Base-by-base conservation (phyloP, 2,797 vertebrate genomes). In the Pteronotus mesoamericanus region DNA sequence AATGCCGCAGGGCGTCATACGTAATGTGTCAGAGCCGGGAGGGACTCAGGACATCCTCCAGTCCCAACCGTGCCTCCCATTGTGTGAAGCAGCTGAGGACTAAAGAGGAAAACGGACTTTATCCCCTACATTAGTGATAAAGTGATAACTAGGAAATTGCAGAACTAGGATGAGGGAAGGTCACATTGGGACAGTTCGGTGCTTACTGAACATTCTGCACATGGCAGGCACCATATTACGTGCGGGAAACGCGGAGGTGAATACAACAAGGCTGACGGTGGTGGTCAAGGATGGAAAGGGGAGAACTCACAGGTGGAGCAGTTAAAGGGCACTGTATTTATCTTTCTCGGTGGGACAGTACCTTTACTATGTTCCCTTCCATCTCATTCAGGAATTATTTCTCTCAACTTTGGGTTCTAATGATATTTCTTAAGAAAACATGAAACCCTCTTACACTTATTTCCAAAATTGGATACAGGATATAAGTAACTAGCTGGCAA, bases 361-460 rank as follows among this genome's bases (percentile, higher is more conserved):
- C 84, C 55, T 94, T 78, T 37, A 61, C 39, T 14, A 16, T 9
- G 4, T 78, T 78, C 64, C 32, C 24, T 64, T 71, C n/a, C 15
- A 44, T 55, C 61, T 39, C 9, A 42, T 0, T 9, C 29, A 59
- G 53, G 26, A 84, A 77, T 89, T 82, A 3, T 37, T 89, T 82
- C 66, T 18, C 44, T 92, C 72, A 69, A 55, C 32, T 77, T 80
- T 95, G 78, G 15, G 10, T 74, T 95, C 61, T 86, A n/a, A 26
- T 6, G 5, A 55, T n/a, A 84, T 93, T 86, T 71, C 68, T 96
- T 29, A 96, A 83, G 66, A 89, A 87, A 39, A 5, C 72, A 94
- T 80, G 21, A 32, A 77, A 82, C 68, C 2, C 32, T 87, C 53
- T 89, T 72, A 82, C 2, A 82, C 5, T 42, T 39, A 69, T 55